phyloP scores from a whole-genome alignment of 2,888 invertebrate species.

The Melipona bicolor region DNA sequence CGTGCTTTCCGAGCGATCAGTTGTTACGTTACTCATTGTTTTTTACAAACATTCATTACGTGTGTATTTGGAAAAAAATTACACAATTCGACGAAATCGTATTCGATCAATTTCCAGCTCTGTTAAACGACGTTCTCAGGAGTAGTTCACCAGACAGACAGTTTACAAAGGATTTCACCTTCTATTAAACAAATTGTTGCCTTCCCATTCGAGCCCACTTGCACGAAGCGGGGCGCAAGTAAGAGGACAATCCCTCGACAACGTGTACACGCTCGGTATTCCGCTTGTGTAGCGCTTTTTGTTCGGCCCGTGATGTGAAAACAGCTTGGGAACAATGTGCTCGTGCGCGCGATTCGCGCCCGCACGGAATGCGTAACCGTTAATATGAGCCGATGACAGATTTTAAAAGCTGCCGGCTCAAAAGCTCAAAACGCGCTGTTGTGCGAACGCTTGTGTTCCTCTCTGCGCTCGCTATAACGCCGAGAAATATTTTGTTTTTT shows the following conservation, averaged over 20 bases:
- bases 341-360: slow-evolving; percentile 31
- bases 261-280: slow-evolving; percentile 44
- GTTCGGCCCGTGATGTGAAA: slow-evolving; percentile 42
- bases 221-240: slow-evolving; percentile 33
- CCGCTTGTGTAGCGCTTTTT: slow-evolving; percentile 33
- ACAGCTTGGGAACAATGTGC: slow-evolving; percentile 44
- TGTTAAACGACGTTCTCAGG: background rate
- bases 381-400: slow-evolving; percentile 61
- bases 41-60: background rate
- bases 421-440: slow-evolving; percentile 50
- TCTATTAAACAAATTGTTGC: slow-evolving; percentile 30
- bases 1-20: background rate
- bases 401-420: slow-evolving; percentile 61
- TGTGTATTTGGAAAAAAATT: background rate
- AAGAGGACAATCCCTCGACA: slow-evolving; percentile 57
- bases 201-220: slow-evolving; percentile 23
- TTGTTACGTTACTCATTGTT: background rate
- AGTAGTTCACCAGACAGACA: background rate
- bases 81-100: background rate
- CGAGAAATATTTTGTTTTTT: slow-evolving; percentile 45
- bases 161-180: slow-evolving; percentile 19
- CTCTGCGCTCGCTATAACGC: slow-evolving; percentile 20
- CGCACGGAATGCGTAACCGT: slow-evolving; percentile 52
- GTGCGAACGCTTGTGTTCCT: slow-evolving; percentile 37
- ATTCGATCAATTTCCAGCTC: background rate